Evolutionary conservation across 64 coral and sea anemone species (phyloP).

Genomic region (Hydrozoanthus tunicans): DNA sequence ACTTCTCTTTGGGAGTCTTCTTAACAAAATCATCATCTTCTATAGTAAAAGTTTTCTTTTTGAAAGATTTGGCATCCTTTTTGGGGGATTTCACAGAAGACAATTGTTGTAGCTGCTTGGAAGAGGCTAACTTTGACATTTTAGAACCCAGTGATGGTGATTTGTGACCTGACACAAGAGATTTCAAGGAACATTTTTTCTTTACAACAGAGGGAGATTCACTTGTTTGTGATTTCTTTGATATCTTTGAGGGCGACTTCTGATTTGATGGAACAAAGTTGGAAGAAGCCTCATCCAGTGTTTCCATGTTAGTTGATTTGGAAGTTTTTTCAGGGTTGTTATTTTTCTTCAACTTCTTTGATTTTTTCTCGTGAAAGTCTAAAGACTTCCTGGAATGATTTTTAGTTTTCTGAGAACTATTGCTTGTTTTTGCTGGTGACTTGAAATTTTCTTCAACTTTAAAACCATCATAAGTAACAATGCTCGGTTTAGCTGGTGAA

Average conservation of each 20-base stretch:
- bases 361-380: constrained; percentile 19
- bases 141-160: constrained; percentile 2
- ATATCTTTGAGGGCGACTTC: too few species aligned
- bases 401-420: not conserved
- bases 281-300: not conserved
- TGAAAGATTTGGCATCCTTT: not conserved
- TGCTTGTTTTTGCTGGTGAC: not conserved
- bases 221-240: too few species aligned
- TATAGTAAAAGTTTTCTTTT: not conserved
- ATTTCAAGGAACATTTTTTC: not conserved
- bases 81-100: not conserved
- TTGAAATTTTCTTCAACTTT: not conserved
- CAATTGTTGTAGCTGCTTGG: not conserved
- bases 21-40: not conserved
- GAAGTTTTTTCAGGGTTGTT: not conserved
- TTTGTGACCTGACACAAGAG: not conserved
- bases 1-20: constrained; percentile 40
- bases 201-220: too few species aligned
- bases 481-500: not conserved
- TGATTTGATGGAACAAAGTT: not conserved
- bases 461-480: not conserved
- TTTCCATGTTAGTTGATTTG: not conserved
- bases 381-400: not conserved
- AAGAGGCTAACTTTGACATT: not conserved
- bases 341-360: not conserved